Evolutionary conservation across 2,888 invertebrate genomes (phyloP), one percentile per base, ranked within the genome.

Genomic region (Apotomis betuletana): DNA sequence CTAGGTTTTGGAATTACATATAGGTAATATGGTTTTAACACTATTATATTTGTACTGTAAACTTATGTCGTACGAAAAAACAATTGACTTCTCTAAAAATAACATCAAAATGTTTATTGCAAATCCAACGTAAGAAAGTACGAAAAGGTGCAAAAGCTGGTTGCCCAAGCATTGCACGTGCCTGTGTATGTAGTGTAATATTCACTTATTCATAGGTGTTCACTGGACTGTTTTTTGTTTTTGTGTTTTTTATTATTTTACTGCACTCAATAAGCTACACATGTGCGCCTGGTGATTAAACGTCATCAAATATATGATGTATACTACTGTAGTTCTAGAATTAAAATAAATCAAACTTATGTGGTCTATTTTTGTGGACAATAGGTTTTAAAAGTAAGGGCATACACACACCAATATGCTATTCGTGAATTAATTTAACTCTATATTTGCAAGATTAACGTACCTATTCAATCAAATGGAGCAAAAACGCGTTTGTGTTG

Each of bases 71-170:
- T 49, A 49, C 49, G 9, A 9, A 6, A 44, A 44, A 44, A 44
- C 44, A 44, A 44, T 44, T 5, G 57, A 57, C 10, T 57, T 27
- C 27, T 5, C 27, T 58, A 5, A n/a, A 12, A 38, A n/a, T 12
- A n/a, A 38, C 12, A 10, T 38, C 38, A 58, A 38, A 57, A 38
- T 38, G 10, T 58, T 3, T 13, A 41, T 4, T 57, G 3, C 44
- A 57, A 65, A n/a, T 46, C 46, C n/a, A 57, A 55, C 44, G 8
- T 55, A 5, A 6, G 27, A 10, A 27, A 55, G 44, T 60, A 61
- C 59, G 46, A 62, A 71, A 75, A 75, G 74, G 74, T 74, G 74
- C 73, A 67, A 15, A 67, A 75, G 64, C 58, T 52, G 64, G 64
- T 74, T 72, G 71, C 68, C 70, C 74, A 70, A 67, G 27, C 46